A percentile compares a stretch with the other conserved stretches of the same genome.
Conservation (phyloP, 53 echinoderm and acorn worm species). For the Hippasteria phrygiana region DNA sequence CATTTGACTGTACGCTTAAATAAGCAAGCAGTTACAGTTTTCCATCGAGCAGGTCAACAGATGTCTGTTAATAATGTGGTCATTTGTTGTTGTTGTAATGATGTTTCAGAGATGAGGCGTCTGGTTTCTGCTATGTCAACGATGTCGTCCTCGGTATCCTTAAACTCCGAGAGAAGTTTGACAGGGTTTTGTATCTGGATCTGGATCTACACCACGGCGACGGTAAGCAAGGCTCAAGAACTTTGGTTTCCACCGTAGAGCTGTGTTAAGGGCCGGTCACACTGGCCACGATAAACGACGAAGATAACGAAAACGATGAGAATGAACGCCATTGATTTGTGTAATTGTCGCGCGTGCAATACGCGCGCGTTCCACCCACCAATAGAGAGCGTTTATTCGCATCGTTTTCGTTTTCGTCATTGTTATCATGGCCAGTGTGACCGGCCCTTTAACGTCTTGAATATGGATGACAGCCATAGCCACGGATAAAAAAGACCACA, state of each 20-base stretch:
- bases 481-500: too few relatives aligned
- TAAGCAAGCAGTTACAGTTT: not conserved
- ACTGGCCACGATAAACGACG: too few relatives aligned
- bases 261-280: not conserved
- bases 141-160: conserved; percentile 91
- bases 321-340: too few relatives aligned
- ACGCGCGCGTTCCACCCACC: too few relatives aligned
- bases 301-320: too few relatives aligned
- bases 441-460: too few relatives aligned
- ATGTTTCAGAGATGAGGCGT: conserved; percentile 87
- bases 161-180: conserved; percentile 88
- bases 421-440: too few relatives aligned
- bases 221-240: conserved; percentile 62
- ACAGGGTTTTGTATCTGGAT: conserved; percentile 87
- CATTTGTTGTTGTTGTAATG: not conserved
- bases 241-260: not conserved
- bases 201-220: conserved; percentile 94
- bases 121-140: conserved; percentile 96
- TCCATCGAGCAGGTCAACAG: not conserved
- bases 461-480: too few relatives aligned
- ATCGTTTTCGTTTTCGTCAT: too few relatives aligned
- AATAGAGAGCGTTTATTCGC: too few relatives aligned
- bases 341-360: too few relatives aligned
- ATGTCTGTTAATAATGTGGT: not conserved
- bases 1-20: not conserved